Percentiles rank a stretch among this genome's conserved stretches.
Conservation (phyloP, 1,140 invertebrate genomes). For the Spodoptera litura region DNA sequence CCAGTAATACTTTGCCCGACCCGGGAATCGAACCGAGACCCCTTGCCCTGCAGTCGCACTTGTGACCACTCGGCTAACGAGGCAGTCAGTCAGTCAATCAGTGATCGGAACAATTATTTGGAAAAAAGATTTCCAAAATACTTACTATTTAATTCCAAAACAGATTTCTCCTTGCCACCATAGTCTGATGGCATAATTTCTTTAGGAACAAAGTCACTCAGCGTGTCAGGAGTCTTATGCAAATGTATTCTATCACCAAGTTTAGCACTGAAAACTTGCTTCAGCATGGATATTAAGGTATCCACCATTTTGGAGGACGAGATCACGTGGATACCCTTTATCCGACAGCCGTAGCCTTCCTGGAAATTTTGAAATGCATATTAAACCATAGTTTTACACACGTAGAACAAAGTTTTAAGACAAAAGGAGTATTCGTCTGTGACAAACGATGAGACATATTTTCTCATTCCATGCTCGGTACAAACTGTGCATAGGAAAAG, state of each 20-base stretch:
- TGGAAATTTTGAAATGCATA: constrained; percentile 57
- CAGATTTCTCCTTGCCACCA: constrained; percentile 75
- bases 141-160: constrained; percentile 67
- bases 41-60: too few relatives aligned
- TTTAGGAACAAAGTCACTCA: constrained; percentile 83
- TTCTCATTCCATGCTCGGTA: too few relatives aligned
- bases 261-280: constrained; percentile 82
- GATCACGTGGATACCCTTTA: constrained; percentile 88
- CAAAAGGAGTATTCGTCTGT: too few relatives aligned
- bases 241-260: constrained; percentile 80
- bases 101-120: too few relatives aligned
- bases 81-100: too few relatives aligned
- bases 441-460: too few relatives aligned
- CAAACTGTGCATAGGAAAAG: too few relatives aligned
- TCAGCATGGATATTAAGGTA: constrained; percentile 78
- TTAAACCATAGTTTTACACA: too few relatives aligned
- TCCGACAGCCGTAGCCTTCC: constrained; percentile 87
- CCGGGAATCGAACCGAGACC: too few relatives aligned
- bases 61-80: too few relatives aligned
- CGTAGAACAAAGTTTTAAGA: too few relatives aligned
- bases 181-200: constrained; percentile 85
- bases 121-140: background rate
- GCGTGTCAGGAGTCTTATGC: constrained; percentile 75
- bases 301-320: constrained; percentile 83
- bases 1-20: too few relatives aligned